phyloP scores from a whole-genome alignment of 1,140 invertebrate genomes.

The Meloidogyne hapla region DNA sequence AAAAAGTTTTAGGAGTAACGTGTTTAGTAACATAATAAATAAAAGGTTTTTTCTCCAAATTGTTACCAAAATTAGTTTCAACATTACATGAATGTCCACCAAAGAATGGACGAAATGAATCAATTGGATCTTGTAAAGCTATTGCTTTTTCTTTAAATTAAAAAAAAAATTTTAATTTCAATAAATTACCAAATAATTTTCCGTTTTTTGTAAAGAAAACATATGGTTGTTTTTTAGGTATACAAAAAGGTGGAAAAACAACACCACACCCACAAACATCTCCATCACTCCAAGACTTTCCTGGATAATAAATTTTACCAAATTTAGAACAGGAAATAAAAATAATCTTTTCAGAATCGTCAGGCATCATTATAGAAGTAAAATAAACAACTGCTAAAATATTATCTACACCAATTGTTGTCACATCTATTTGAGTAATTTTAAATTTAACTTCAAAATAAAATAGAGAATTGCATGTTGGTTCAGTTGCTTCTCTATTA shows the following conservation, averaged over 20 bases:
- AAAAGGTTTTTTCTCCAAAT: slow-evolving; percentile 3
- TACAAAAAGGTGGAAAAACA: background rate
- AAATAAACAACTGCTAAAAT: no score
- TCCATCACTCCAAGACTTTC: background rate
- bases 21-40: background rate
- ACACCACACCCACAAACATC: background rate
- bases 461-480: background rate
- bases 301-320: background rate
- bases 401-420: no score
- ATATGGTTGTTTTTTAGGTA: background rate
- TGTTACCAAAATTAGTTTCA: background rate
- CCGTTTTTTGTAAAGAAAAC: slow-evolving; percentile 6
- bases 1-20: background rate
- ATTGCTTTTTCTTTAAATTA: background rate
- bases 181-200: background rate
- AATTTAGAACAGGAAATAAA: background rate
- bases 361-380: no score
- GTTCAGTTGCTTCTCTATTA: background rate
- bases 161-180: background rate
- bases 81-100: background rate
- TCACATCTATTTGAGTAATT: no score
- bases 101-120: background rate
- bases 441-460: background rate
- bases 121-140: background rate
- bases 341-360: no score